A percentile compares a stretch with the other conserved stretches of the same genome.
Evolutionary conservation across 2,113 vertebrate species (phyloP).

Genomic region (Micronisus gabar): DNA sequence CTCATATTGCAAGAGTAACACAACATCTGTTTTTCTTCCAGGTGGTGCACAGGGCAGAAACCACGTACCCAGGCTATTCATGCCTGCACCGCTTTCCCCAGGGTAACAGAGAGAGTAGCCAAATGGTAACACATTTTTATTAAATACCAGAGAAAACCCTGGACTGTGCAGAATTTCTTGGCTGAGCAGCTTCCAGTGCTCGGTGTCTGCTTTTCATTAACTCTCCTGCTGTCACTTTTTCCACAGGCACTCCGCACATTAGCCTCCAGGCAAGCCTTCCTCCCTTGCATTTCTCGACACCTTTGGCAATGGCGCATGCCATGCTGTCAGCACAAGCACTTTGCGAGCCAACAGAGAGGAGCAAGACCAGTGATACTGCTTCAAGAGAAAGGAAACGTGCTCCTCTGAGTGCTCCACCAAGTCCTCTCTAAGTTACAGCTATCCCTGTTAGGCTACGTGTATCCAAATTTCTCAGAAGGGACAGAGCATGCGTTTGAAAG

Average conservation of each 20-base stretch:
- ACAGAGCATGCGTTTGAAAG: accelerated
- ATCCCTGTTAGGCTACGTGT: accelerated
- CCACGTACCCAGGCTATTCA: background rate
- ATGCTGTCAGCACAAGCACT: background rate
- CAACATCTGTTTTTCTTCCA: background rate
- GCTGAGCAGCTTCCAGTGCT: background rate
- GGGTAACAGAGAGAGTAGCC: background rate
- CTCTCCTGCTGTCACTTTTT: conserved; percentile 32
- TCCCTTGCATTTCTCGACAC: background rate
- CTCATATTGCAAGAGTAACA: background rate
- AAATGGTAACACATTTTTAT: background rate
- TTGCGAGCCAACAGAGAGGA: background rate
- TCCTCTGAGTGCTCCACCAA: background rate
- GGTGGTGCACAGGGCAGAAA: background rate
- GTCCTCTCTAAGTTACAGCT: background rate
- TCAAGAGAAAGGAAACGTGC: background rate
- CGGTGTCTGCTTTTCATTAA: conserved; percentile 27
- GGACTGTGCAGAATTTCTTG: background rate
- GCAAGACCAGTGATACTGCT: background rate
- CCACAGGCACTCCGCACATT: background rate
- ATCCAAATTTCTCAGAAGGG: background rate
- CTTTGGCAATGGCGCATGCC: background rate
- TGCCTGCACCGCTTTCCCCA: background rate
- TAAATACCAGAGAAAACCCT: background rate
- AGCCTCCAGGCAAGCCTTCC: background rate